Evolutionary conservation across 2,888 invertebrate genomes (phyloP).

Genomic region (Meiosimyza decipiens): DNA sequence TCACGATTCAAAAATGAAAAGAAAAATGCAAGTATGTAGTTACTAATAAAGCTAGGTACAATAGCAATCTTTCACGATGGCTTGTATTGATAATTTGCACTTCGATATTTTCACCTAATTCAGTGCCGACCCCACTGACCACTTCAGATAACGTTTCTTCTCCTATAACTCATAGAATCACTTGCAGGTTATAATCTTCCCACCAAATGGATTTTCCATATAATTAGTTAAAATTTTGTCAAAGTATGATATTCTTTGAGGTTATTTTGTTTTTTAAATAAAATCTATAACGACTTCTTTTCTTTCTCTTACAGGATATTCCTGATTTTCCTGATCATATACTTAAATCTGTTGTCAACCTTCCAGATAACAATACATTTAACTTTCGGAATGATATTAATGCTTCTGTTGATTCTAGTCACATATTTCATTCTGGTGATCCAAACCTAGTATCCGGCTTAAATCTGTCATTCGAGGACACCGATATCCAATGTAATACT

Average conservation of each 20-base stretch:
- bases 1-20: too few species aligned
- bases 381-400: conserved; percentile 33
- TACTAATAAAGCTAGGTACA: too few species aligned
- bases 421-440: conserved; percentile 54
- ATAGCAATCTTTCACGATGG: too few species aligned
- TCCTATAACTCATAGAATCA: too few species aligned
- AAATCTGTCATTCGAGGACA: conserved; percentile 50
- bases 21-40: too few species aligned
- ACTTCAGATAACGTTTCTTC: too few species aligned
- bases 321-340: conserved; percentile 60
- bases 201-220: too few species aligned
- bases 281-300: neutral
- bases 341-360: conserved; percentile 48
- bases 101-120: too few species aligned
- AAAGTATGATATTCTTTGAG: neutral
- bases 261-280: neutral
- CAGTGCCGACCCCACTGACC: too few species aligned
- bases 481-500: conserved; percentile 42
- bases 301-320: conserved; percentile 46
- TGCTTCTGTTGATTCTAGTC: conserved; percentile 7
- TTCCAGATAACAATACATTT: conserved; percentile 8
- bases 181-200: too few species aligned
- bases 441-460: conserved; percentile 56
- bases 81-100: too few species aligned
- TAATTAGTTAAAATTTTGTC: neutral